phyloP scores from a whole-genome alignment of 2,888 invertebrate species.

The Drosophila nr. perissopoda region DNA sequence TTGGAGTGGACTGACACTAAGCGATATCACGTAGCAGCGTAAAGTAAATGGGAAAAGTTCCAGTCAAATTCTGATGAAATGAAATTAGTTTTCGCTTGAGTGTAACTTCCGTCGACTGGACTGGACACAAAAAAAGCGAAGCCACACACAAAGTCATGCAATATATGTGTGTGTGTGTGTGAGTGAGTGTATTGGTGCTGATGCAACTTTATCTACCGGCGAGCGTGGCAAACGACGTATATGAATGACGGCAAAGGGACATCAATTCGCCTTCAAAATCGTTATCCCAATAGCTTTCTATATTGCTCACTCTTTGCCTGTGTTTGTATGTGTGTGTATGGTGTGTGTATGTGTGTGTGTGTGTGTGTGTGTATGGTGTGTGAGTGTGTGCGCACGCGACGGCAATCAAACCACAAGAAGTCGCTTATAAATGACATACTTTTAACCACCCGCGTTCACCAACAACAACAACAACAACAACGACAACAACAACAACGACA shows the following conservation, averaged over 20 bases:
- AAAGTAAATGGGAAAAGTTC: conserved; percentile 71
- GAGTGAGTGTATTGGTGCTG: conserved; percentile 19
- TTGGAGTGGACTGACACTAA: conserved; percentile 41
- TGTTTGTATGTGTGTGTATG: conserved; percentile 3
- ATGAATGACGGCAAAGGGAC: conserved; percentile 66
- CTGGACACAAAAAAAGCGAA: conserved; percentile 42
- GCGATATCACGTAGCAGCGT: conserved; percentile 65
- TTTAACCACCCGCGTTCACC: conserved; percentile 29
- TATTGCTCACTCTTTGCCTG: conserved; percentile 8
- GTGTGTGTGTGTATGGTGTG: conserved; percentile 8
- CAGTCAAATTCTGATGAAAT: conserved; percentile 74
- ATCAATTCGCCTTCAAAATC: conserved; percentile 66
- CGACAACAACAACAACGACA: neutral
- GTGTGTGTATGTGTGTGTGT: conserved; percentile 16
- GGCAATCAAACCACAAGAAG: conserved; percentile 53
- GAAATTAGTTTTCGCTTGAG: conserved; percentile 73
- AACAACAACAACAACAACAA: conserved; percentile 11
- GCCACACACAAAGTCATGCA: conserved; percentile 29
- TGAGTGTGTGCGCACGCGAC: conserved; percentile 24
- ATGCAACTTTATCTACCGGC: conserved; percentile 53
- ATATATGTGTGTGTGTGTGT: conserved; percentile 22
- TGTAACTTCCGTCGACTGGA: conserved; percentile 67
- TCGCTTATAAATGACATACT: conserved; percentile 56
- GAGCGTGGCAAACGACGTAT: conserved; percentile 40
- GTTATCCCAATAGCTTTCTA: conserved; percentile 32